Evolutionary conservation across 2,797 vertebrate genomes (phyloP).

Genomic region (Lates japonicus): DNA sequence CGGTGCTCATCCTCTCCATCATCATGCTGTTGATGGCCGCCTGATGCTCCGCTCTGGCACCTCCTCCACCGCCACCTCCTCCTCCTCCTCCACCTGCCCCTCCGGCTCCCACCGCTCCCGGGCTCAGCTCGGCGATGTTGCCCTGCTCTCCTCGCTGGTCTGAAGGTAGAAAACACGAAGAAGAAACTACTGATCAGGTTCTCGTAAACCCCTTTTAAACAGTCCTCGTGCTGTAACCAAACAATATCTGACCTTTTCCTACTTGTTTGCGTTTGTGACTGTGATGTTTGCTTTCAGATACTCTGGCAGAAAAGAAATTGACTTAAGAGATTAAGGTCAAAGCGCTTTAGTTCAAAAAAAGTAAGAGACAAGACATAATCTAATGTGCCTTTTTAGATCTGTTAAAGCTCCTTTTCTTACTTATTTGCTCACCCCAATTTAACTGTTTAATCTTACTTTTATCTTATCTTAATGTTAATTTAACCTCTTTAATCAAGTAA

Average conservation of each 20-base stretch:
- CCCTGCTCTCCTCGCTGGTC: constrained; percentile 90
- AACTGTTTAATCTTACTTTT: no score
- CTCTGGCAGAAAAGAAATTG: neutral
- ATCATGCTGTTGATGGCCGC: constrained; percentile 99
- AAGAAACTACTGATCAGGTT: neutral
- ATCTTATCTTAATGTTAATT: no score
- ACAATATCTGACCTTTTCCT: neutral
- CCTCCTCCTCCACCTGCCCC: constrained; percentile 82
- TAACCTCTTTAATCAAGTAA: constrained; percentile 44
- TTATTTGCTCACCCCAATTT: constrained; percentile 28
- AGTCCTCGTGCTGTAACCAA: neutral
- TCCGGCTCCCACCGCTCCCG: constrained; percentile 92
- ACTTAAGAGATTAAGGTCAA: constrained; percentile 18
- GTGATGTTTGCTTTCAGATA: constrained; percentile 2
- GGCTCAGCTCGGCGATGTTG: constrained; percentile 95
- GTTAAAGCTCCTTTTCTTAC: constrained; percentile 50
- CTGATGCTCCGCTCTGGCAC: constrained; percentile 89
- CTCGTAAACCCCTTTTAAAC: neutral
- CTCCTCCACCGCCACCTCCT: constrained; percentile 84
- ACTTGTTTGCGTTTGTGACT: neutral
- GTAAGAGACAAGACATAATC: constrained; percentile 17
- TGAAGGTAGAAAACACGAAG: constrained; percentile 58
- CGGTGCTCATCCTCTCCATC: constrained; percentile 98
- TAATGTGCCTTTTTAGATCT: neutral
- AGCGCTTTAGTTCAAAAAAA: constrained; percentile 1